phyloP scores from a whole-genome alignment of 2,113 vertebrate species.

The Lonchura striata region DNA sequence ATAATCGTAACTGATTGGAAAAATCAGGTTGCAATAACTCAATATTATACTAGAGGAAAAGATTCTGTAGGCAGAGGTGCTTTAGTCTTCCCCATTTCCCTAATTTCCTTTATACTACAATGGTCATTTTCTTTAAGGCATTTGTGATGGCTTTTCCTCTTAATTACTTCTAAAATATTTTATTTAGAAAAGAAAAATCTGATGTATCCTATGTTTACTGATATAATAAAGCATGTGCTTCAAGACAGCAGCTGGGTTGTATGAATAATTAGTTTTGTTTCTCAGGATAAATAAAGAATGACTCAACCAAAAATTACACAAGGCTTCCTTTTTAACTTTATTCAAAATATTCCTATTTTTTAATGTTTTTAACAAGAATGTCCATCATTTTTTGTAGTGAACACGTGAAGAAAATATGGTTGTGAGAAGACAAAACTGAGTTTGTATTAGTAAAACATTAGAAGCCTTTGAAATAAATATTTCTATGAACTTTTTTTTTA shows the following conservation, averaged over 20 bases:
- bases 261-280: conserved; percentile 1
- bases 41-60: background rate
- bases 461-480: background rate
- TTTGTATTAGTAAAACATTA: background rate
- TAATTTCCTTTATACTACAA: background rate
- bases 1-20: background rate
- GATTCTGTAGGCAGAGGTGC: background rate
- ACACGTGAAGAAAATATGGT: background rate
- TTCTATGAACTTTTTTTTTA: background rate
- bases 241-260: background rate
- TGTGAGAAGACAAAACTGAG: background rate
- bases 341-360: background rate
- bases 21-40: background rate
- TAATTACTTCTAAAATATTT: background rate
- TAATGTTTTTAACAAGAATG: background rate
- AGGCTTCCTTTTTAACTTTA: background rate
- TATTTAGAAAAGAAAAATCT: background rate
- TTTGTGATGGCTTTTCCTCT: background rate
- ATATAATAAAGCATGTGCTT: background rate
- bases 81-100: background rate
- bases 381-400: background rate
- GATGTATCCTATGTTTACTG: background rate
- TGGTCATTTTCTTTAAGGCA: background rate
- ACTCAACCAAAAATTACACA: background rate
- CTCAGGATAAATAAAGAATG: background rate